Evolutionary conservation across 2,888 invertebrate species (phyloP).

Genomic region (Zaprionus obscuricornis): DNA sequence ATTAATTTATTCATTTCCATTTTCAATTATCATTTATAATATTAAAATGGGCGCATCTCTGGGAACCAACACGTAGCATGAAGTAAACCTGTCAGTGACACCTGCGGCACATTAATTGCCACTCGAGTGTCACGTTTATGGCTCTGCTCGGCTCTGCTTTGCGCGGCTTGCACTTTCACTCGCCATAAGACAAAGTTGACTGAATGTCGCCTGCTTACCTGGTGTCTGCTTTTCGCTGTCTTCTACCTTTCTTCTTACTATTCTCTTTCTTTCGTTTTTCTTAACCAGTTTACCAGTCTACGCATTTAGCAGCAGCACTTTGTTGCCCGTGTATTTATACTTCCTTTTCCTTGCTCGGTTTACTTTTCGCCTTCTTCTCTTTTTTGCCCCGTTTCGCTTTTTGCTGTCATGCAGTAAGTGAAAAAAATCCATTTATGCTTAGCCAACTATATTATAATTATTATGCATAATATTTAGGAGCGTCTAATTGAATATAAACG

Average conservation of each 20-base stretch:
- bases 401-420: slow-evolving; percentile 17
- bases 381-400: too few relatives aligned
- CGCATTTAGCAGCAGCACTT: background rate
- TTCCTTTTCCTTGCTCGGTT: too few relatives aligned
- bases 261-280: background rate
- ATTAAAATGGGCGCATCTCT: slow-evolving; percentile 27
- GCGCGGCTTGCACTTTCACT: slow-evolving; percentile 68
- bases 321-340: background rate
- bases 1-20: slow-evolving; percentile 10
- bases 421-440: slow-evolving; percentile 48
- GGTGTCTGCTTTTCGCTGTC: background rate
- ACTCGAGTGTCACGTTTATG: slow-evolving; percentile 66
- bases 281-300: too few relatives aligned
- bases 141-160: slow-evolving; percentile 55
- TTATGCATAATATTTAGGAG: slow-evolving; percentile 65
- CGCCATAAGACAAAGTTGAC: slow-evolving; percentile 57
- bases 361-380: slow-evolving; percentile 2
- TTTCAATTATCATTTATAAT: background rate
- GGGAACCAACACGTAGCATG: background rate
- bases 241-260: background rate
- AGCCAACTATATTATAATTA: slow-evolving; percentile 47
- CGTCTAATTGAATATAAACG: slow-evolving; percentile 65
- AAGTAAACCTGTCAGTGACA: slow-evolving; percentile 17
- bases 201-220: slow-evolving; percentile 23
- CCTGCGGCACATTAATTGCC: slow-evolving; percentile 62